These are phyloP conservation scores for Irena cyanogastra DNA, from an alignment of 2,113 vertebrate genomes.

Conservation along the genomic window DNA sequence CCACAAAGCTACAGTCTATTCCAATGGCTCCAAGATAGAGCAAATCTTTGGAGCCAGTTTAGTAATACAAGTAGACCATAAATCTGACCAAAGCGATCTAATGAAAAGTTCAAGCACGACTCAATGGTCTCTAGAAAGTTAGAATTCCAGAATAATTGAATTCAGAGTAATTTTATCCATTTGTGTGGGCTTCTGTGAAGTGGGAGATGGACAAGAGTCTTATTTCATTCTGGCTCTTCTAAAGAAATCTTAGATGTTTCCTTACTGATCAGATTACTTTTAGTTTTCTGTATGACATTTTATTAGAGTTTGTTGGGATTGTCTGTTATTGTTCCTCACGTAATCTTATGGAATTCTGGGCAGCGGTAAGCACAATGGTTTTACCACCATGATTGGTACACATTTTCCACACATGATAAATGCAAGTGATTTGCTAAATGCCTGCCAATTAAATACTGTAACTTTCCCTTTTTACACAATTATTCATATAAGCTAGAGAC, in stretches of 20 bases:
- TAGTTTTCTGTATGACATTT: conserved; percentile 39
- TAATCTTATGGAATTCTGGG: conserved; percentile 48
- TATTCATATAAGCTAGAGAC: conserved; percentile 33
- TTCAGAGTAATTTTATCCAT: conserved; percentile 66
- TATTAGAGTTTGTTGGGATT: conserved; percentile 10
- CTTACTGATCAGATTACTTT: conserved; percentile 49
- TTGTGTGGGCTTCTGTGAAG: conserved; percentile 66
- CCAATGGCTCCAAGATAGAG: conserved; percentile 40
- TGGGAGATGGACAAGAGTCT: conserved; percentile 62
- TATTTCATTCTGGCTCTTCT: conserved; percentile 63
- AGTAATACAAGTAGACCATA: conserved; percentile 51
- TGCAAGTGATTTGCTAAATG: conserved; percentile 44
- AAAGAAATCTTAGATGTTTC: conserved; percentile 56
- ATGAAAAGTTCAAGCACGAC: conserved; percentile 55
- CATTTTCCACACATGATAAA: conserved; percentile 40
- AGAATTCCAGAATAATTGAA: conserved; percentile 67
- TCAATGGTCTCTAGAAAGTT: conserved; percentile 58
- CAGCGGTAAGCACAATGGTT: conserved; percentile 9
- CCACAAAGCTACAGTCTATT: conserved; percentile 47
- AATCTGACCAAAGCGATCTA: conserved; percentile 52
- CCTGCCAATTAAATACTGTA: conserved; percentile 30
- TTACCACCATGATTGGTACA: background rate
- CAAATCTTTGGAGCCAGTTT: conserved; percentile 52
- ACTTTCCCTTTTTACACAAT: background rate
- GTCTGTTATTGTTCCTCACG: conserved; percentile 24